These are phyloP conservation scores for Apodemia hepburni DNA, from an alignment of 2,888 invertebrate genomes.

Conservation along the genomic window DNA sequence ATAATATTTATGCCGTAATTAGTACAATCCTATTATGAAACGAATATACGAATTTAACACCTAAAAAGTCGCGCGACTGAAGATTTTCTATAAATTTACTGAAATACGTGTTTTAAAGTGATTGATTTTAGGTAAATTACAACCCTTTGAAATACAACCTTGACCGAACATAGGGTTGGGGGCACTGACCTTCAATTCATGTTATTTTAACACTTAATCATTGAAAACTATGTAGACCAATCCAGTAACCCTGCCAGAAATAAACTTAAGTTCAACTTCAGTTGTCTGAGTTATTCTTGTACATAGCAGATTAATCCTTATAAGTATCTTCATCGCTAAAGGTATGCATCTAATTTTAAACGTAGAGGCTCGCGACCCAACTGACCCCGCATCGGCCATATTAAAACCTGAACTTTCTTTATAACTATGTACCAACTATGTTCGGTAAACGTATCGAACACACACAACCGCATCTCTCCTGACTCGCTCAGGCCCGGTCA, in stretches of 20 bases:
- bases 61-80: too few species aligned
- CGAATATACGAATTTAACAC: too few species aligned
- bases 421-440: constrained; percentile 72
- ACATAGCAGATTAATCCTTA: constrained; percentile 60
- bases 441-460: constrained; percentile 70
- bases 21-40: too few species aligned
- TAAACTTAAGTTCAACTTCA: constrained; percentile 53
- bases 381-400: constrained; percentile 73
- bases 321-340: constrained; percentile 55
- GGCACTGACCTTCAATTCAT: constrained; percentile 47
- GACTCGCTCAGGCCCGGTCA: constrained; percentile 65
- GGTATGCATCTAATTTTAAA: constrained; percentile 80
- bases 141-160: constrained; percentile 47
- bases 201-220: constrained; percentile 22
- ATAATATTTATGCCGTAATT: too few species aligned
- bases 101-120: neutral
- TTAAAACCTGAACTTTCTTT: constrained; percentile 80
- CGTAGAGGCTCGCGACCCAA: constrained; percentile 76
- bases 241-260: constrained; percentile 74
- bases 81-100: too few species aligned
- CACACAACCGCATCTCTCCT: constrained; percentile 58
- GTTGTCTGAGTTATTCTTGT: constrained; percentile 65
- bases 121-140: neutral
- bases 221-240: constrained; percentile 25
- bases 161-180: constrained; percentile 53